Evolutionary conservation across 2,113 vertebrate genomes (phyloP), one percentile per base, ranked within the genome.

Genomic region (Barbus barbus): DNA sequence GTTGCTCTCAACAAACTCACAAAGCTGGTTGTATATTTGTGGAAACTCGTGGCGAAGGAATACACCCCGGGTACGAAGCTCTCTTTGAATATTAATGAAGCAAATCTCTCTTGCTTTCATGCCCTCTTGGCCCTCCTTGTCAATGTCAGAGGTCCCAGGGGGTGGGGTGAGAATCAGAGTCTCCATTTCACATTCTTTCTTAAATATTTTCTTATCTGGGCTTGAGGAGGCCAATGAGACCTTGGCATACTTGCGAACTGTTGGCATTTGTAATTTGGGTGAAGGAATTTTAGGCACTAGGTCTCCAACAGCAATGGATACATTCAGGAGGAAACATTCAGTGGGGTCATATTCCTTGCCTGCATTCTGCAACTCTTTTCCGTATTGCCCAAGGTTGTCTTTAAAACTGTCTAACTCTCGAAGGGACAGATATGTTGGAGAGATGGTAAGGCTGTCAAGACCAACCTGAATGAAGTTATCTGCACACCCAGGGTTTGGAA

Each of bases 321-420:
- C 97, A 93, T 98, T 99, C 94, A 99, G 91, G 75, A 99, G 93
- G 93, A 99, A 99, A 94, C 97, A 98, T 95, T 98, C 97, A 3
- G 92, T 95, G 0, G 98, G 97, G 92, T 99, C 96, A 0, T 98
- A 99, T 73, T 96, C 96, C 51, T 95, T 95, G 83, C 97, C 98
- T 0, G 96, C 96, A 13, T 95, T 95, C 86, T 96, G 95, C 88
- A 99, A 91, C 85, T 98, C 96, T 77, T 95, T 96, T 61, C 96
- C 96, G 0, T 98, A 98, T 63, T 96, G 95, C 41, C 98, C 97
- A 1, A 99, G 93, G 85, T 96, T 97, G 81, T 97, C 97, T 0
- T 96, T 96, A 88, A 98, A 98, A 76, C 95, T 94, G 31, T 97
- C 96, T 78, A 99, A 92, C 90, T 99, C 98, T 89, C 97, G 93